A percentile compares a stretch with the other conserved stretches of the same genome.
These are phyloP conservation scores for Chloroceryle inda DNA, from an alignment of 2,797 vertebrate genomes.

Conservation along the genomic window DNA sequence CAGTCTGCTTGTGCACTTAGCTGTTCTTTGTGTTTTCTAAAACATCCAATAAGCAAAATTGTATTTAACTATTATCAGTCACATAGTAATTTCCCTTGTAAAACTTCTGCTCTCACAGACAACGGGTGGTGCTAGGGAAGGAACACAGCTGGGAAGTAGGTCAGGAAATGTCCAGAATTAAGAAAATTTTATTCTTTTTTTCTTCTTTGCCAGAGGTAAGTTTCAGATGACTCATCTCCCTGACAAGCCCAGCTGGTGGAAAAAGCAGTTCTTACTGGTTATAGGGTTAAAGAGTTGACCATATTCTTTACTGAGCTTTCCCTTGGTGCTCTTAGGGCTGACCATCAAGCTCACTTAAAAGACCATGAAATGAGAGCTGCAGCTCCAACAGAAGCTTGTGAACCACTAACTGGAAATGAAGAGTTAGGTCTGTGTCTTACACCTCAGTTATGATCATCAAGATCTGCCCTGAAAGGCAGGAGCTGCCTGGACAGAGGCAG, in stretches of 20 bases:
- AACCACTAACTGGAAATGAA: neutral
- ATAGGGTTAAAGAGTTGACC: neutral
- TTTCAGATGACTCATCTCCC: neutral
- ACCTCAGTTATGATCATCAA: neutral
- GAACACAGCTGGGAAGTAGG: neutral
- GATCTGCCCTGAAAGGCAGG: neutral
- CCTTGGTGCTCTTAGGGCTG: neutral
- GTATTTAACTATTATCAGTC: conserved; percentile 34
- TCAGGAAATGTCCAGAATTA: conserved; percentile 9
- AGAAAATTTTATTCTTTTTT: neutral
- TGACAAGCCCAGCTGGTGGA: neutral
- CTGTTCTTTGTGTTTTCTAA: neutral
- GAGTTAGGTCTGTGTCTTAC: neutral
- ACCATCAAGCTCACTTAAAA: neutral
- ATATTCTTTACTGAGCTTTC: neutral
- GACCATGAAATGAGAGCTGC: neutral
- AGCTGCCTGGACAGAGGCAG: neutral
- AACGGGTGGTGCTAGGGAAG: neutral
- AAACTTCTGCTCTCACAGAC: neutral
- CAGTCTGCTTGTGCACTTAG: conserved; percentile 27
- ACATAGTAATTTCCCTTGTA: neutral
- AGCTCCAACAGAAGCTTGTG: neutral
- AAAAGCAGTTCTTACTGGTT: neutral
- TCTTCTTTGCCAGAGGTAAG: neutral
- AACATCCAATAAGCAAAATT: conserved; percentile 19